These are phyloP conservation scores for Cynoglossus semilaevis DNA, from an alignment of 2,113 vertebrate species.

Conservation along the genomic window DNA sequence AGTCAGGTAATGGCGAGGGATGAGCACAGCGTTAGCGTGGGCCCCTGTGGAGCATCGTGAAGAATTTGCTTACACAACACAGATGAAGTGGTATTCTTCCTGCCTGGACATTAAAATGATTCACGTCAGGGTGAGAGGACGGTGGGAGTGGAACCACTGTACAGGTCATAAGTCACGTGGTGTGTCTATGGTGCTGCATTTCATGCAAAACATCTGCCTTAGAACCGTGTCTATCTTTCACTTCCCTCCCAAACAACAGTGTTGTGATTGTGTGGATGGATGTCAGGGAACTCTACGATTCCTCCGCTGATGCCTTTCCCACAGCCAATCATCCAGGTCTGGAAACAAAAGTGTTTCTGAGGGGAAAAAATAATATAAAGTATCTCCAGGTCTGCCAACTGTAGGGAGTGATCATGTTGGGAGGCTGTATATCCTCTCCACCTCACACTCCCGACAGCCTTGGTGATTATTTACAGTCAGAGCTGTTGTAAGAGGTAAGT, in stretches of 20 bases:
- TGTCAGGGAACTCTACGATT: slow-evolving; percentile 13
- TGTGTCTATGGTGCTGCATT: slow-evolving; percentile 24
- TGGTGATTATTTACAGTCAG: slow-evolving; percentile 77
- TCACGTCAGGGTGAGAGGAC: slow-evolving; percentile 46
- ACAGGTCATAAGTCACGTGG: slow-evolving; percentile 28
- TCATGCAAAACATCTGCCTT: slow-evolving; percentile 38
- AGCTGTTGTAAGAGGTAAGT: slow-evolving; percentile 72
- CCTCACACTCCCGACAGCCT: slow-evolving; percentile 62
- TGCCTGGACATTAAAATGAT: slow-evolving; percentile 64
- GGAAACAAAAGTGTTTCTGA: slow-evolving; percentile 38
- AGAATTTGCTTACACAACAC: slow-evolving; percentile 74
- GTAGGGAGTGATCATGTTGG: slow-evolving; percentile 65
- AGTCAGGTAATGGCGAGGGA: slow-evolving; percentile 71
- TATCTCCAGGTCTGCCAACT: slow-evolving; percentile 50
- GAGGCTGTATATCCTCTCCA: slow-evolving; percentile 56
- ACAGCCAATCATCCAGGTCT: slow-evolving; percentile 31
- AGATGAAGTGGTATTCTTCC: slow-evolving; percentile 66
- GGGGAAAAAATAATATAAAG: slow-evolving; percentile 42
- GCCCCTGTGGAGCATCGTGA: slow-evolving; percentile 55
- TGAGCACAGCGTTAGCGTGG: slow-evolving; percentile 39
- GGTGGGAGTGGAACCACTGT: slow-evolving; percentile 24
- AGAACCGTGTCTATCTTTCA: slow-evolving; percentile 22
- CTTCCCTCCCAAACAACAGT: neutral
- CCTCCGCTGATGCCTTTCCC: slow-evolving; percentile 37
- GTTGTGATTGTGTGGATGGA: slow-evolving; percentile 29